A percentile compares a stretch with the other conserved stretches of the same genome.
These are phyloP conservation scores for Trissonchulus latispiculum DNA, from an alignment of 2,888 invertebrate genomes.

Conservation along the genomic window DNA sequence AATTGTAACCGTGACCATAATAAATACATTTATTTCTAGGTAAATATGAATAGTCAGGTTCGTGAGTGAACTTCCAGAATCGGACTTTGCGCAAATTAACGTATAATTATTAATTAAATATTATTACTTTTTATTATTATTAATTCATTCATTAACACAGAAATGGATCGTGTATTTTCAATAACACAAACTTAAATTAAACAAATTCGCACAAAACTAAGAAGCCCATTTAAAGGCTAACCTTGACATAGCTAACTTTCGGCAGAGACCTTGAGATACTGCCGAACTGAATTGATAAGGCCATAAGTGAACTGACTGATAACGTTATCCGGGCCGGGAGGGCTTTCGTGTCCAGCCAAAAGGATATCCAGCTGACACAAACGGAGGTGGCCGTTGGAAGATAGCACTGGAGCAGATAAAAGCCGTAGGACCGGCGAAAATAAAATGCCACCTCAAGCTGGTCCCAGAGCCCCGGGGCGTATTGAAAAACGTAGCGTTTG, in stretches of 20 bases:
- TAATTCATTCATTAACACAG: too few relatives aligned
- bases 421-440: slow-evolving; percentile 41
- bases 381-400: slow-evolving; percentile 42
- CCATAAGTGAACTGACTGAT: slow-evolving; percentile 39
- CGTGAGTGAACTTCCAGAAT: too few relatives aligned
- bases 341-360: slow-evolving; percentile 43
- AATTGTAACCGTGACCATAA: too few relatives aligned
- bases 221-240: too few relatives aligned
- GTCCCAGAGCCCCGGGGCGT: slow-evolving; percentile 43
- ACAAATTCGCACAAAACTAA: too few relatives aligned
- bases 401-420: slow-evolving; percentile 42
- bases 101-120: too few relatives aligned
- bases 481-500: slow-evolving; percentile 28
- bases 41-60: too few relatives aligned
- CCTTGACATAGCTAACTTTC: slow-evolving; percentile 20
- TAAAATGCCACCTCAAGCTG: slow-evolving; percentile 40
- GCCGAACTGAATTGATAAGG: slow-evolving; percentile 33
- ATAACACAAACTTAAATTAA: too few relatives aligned
- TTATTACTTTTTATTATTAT: too few relatives aligned
- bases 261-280: slow-evolving; percentile 14
- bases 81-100: too few relatives aligned
- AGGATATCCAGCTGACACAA: slow-evolving; percentile 43
- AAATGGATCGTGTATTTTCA: too few relatives aligned
- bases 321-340: slow-evolving; percentile 42
- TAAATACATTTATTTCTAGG: too few relatives aligned